Percentiles rank a stretch among this genome's conserved stretches.
These are phyloP conservation scores for Brachyrhaphis roseni DNA, from an alignment of 2,797 vertebrate genomes.

Conservation along the genomic window DNA sequence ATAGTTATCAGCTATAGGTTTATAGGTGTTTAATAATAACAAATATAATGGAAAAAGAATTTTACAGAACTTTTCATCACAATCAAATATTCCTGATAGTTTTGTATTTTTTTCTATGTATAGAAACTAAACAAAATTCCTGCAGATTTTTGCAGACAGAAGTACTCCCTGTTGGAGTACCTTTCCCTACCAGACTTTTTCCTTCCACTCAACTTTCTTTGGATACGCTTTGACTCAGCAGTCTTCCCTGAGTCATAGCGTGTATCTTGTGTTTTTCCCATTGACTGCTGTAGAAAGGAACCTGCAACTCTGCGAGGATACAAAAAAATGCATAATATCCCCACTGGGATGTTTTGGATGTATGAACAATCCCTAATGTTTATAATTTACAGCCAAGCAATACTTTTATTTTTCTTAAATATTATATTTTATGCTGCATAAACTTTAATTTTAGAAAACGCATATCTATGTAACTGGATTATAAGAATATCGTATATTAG, in stretches of 20 bases:
- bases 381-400: background rate
- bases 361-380: background rate
- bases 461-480: background rate
- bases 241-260: background rate
- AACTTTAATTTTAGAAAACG: background rate
- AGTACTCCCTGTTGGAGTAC: background rate
- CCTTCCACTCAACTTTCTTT: background rate
- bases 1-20: background rate
- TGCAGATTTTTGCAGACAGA: background rate
- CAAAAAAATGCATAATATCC: too few species aligned
- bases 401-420: background rate
- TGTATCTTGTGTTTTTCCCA: background rate
- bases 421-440: background rate
- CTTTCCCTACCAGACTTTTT: background rate
- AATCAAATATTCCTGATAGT: background rate
- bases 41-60: background rate
- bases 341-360: background rate
- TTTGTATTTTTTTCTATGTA: background rate
- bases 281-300: background rate
- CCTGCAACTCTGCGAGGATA: background rate
- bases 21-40: background rate
- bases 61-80: background rate
- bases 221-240: background rate
- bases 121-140: background rate
- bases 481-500: background rate